Evolutionary conservation across 2,113 vertebrate species (phyloP).

Genomic region (Anoura caudifer): DNA sequence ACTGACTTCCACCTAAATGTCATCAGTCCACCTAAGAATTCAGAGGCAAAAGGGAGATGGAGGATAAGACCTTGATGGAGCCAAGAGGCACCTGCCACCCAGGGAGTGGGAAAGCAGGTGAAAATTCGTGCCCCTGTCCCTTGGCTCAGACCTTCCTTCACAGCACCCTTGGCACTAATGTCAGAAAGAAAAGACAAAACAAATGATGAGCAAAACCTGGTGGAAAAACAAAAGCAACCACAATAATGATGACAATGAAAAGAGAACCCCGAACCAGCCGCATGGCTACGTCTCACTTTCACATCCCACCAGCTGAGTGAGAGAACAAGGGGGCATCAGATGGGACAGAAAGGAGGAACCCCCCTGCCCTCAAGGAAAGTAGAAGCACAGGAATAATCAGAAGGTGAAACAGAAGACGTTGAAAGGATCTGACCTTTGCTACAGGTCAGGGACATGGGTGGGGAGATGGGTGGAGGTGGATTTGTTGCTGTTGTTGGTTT

Average conservation of each 20-base stretch:
- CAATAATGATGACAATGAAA: slow-evolving; percentile 39
- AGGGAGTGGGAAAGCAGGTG: background rate
- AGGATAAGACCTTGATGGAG: background rate
- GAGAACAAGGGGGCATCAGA: background rate
- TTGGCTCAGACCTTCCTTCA: background rate
- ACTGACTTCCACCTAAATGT: slow-evolving; percentile 74
- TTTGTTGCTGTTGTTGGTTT: slow-evolving; percentile 58
- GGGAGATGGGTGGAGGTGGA: slow-evolving; percentile 12
- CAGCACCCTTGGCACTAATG: background rate
- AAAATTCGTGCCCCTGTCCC: background rate
- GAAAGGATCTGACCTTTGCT: background rate
- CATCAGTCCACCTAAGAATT: slow-evolving; percentile 77
- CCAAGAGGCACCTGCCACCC: background rate
- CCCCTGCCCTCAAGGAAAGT: background rate
- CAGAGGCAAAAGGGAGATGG: background rate
- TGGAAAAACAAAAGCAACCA: background rate
- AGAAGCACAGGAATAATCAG: background rate
- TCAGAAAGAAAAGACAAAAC: slow-evolving; percentile 74
- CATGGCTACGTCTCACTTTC: background rate
- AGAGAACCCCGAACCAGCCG: background rate
- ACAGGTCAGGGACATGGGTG: background rate
- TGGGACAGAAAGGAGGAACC: background rate
- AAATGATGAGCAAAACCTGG: slow-evolving; percentile 74
- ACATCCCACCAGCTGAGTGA: background rate
- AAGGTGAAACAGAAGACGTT: background rate